A percentile compares a stretch with the other conserved stretches of the same genome.
phyloP scores from a whole-genome alignment of 2,888 invertebrate species.

The Isoperla grammatica region DNA sequence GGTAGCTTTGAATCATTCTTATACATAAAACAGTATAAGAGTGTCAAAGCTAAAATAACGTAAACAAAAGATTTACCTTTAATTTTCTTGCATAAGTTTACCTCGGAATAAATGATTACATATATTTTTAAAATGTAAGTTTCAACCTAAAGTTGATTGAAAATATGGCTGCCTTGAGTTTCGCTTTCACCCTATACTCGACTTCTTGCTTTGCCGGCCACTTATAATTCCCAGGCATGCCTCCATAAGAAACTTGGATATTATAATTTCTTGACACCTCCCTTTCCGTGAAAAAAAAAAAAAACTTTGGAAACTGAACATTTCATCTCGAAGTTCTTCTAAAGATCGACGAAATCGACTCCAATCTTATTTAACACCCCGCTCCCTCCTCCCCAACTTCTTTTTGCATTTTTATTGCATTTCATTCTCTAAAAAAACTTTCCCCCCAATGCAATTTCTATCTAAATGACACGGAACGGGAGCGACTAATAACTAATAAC shows the following conservation, averaged over 20 bases:
- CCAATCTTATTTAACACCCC: slow-evolving; percentile 24
- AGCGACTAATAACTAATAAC: slow-evolving; percentile 3
- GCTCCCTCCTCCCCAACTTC: slow-evolving; percentile 1
- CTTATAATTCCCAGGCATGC: slow-evolving; percentile 9
- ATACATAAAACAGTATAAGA: too few relatives aligned
- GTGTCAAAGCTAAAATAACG: too few relatives aligned
- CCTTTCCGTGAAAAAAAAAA: background rate
- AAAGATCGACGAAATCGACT: slow-evolving; percentile 18
- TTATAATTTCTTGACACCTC: slow-evolving; percentile 3
- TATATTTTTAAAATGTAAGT: background rate
- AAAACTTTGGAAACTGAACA: slow-evolving; percentile 1
- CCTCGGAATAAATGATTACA: too few relatives aligned
- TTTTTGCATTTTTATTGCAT: slow-evolving; percentile 27
- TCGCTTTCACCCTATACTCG: background rate
- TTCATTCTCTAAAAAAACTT: slow-evolving; percentile 22
- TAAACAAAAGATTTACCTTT: too few relatives aligned
- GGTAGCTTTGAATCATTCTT: too few relatives aligned
- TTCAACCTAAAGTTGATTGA: background rate
- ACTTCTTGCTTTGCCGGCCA: background rate
- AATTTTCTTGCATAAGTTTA: too few relatives aligned
- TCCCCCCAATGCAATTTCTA: slow-evolving; percentile 15
- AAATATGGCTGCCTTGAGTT: background rate
- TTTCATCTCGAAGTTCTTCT: slow-evolving; percentile 9
- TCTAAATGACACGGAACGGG: slow-evolving; percentile 12
- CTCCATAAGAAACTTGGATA: slow-evolving; percentile 2